Evolutionary conservation across 1,140 invertebrate genomes (phyloP), one percentile per base, ranked within the genome.

Genomic region (Mactra quadrangularis): DNA sequence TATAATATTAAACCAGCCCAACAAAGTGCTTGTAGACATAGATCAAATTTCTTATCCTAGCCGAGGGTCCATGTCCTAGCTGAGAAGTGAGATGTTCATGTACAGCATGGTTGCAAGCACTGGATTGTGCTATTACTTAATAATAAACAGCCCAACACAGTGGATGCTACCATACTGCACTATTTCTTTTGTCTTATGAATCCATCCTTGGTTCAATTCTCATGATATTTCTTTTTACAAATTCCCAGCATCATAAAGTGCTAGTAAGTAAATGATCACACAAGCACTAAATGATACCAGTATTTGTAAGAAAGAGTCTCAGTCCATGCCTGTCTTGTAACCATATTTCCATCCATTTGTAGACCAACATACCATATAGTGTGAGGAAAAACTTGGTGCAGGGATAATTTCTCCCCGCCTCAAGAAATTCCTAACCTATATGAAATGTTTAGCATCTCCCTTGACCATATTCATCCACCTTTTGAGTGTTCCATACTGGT

Each of bases 231-330:
- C 22, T 57, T 33, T 13, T 27, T 38, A 33, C 52, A 3, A 19
- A 52, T 57, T 62, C 68, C 76, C 78, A 82, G 79, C 81, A 83
- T 62, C 53, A 77, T 53, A 52, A 72, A 81, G 82, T 83, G 85
- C 82, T 84, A 84, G 76, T 83, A 25, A 3, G n/a, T 31, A 27
- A 27, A 15, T 60, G 6, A 22, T 0, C 35, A 76, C 35, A 85
- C 77, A 33, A 85, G 77, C 76, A 76, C 53, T 17, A 41, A 31
- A 59, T n/a, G 50, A 76, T 74, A 64, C 70, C 27, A 50, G 27
- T n/a, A 47, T 22, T 62, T 41, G 38, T 41, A 41, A 2, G n/a
- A 11, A 7, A 47, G 25, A 55, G 3, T 33, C 17, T 4, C 7
- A 71, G 52, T 3, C 29, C 19, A 29, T n/a, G 17, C 52, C 55